Conservation (phyloP, 2,797 vertebrate genomes). For the Sebastes umbrosus region DNA sequence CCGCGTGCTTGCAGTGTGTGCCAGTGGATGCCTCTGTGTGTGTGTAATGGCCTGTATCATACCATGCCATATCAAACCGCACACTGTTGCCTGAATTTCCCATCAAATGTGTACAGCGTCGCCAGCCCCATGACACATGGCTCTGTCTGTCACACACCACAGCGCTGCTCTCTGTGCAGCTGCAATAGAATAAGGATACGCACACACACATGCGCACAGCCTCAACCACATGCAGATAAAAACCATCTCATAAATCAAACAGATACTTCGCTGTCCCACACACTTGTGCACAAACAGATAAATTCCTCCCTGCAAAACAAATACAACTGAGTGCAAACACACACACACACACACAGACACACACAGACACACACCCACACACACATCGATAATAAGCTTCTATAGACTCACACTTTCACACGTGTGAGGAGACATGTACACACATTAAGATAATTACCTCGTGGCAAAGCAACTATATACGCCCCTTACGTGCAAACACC, state of each 20-base stretch:
- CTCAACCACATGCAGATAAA: slow-evolving; percentile 54
- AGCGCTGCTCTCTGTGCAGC: slow-evolving; percentile 27
- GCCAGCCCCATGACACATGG: slow-evolving; percentile 56
- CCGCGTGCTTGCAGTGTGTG: slow-evolving; percentile 11
- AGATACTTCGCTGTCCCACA: slow-evolving; percentile 28
- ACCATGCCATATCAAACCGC: slow-evolving; percentile 52
- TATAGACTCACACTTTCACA: background rate
- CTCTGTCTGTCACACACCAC: slow-evolving; percentile 59
- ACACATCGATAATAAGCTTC: slow-evolving; percentile 28
- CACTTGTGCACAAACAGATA: slow-evolving; percentile 42
- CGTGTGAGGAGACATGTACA: background rate
- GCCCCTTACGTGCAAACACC: background rate
- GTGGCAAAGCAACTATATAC: background rate
- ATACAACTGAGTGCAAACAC: slow-evolving; percentile 28
- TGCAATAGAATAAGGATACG: slow-evolving; percentile 1
- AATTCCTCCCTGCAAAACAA: slow-evolving; percentile 46
- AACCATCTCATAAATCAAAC: slow-evolving; percentile 63
- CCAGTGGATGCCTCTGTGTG: slow-evolving; percentile 51
- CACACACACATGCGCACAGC: background rate
- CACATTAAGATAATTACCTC: slow-evolving; percentile 28
- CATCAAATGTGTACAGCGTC: slow-evolving; percentile 54
- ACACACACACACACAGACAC: background rate
- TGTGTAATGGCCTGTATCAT: slow-evolving; percentile 70
- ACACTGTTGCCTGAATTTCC: slow-evolving; percentile 48
- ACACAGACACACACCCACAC: slow-evolving; percentile 1